Conservation (phyloP, 2,888 invertebrate genomes). For the Dastarcus helophoroides region DNA sequence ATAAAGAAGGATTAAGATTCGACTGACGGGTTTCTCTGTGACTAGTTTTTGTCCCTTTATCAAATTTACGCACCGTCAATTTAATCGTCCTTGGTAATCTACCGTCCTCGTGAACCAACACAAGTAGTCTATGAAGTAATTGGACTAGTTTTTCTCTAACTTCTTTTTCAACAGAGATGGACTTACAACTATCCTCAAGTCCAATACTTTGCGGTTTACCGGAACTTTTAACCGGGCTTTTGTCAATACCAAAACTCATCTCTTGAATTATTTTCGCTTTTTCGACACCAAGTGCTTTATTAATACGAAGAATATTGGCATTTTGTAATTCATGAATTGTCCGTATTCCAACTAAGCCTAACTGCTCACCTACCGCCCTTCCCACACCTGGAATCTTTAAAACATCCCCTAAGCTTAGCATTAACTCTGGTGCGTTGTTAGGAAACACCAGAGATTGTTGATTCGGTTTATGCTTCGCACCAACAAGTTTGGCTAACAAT, state of each 20-base stretch:
- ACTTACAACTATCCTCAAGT: constrained; percentile 66
- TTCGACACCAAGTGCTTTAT: constrained; percentile 49
- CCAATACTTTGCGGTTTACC: constrained; percentile 72
- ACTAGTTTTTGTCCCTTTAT: constrained; percentile 52
- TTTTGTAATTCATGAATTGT: constrained; percentile 58
- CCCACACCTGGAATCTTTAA: constrained; percentile 68
- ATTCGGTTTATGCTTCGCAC: constrained; percentile 65
- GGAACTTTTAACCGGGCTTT: constrained; percentile 56
- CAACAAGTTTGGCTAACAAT: constrained; percentile 66
- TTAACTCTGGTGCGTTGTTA: constrained; percentile 50
- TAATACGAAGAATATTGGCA: constrained; percentile 44
- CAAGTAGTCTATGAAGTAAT: constrained; percentile 55
- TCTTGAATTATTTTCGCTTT: constrained; percentile 58
- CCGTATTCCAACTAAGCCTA: constrained; percentile 53
- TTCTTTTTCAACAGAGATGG: constrained; percentile 59
- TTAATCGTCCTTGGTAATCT: constrained; percentile 64
- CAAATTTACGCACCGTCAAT: constrained; percentile 62
- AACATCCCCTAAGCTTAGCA: constrained; percentile 51
- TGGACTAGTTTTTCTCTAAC: constrained; percentile 61
- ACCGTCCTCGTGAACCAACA: constrained; percentile 65
- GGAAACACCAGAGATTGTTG: constrained; percentile 72
- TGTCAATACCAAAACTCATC: constrained; percentile 65
- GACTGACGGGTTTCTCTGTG: constrained; percentile 67
- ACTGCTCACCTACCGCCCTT: constrained; percentile 51
- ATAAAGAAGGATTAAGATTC: constrained; percentile 56